Percentiles rank a stretch among this genome's conserved stretches.
Conservation (phyloP, 2,113 vertebrate genomes). For the Andinoacara biseriatus region DNA sequence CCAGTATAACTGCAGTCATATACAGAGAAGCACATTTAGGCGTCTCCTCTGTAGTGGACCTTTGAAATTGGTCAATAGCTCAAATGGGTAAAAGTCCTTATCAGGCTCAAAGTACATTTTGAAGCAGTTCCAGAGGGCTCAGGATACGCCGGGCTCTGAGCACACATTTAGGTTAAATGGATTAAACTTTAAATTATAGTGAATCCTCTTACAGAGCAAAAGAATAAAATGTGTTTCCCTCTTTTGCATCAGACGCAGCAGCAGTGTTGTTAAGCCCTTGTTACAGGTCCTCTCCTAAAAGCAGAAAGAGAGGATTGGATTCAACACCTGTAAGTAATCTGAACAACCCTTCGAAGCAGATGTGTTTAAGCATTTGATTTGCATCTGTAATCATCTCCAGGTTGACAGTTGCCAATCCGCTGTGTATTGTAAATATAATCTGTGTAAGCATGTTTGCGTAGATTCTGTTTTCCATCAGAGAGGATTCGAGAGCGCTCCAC, state of each 20-base stretch:
- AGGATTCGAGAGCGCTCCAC: slow-evolving; percentile 8
- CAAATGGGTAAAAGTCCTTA: neutral
- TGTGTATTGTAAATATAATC: slow-evolving; percentile 63
- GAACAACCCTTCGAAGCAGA: slow-evolving; percentile 38
- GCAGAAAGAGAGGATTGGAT: slow-evolving; percentile 11
- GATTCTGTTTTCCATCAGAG: slow-evolving; percentile 41
- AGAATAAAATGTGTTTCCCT: neutral
- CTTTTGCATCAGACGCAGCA: neutral
- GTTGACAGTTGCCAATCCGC: slow-evolving; percentile 61
- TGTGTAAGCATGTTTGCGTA: slow-evolving; percentile 44
- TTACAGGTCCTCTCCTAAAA: slow-evolving; percentile 20
- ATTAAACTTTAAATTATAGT: neutral
- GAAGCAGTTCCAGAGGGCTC: neutral
- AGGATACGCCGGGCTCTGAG: neutral
- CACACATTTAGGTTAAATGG: neutral
- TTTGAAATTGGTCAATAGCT: neutral
- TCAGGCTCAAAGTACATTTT: neutral
- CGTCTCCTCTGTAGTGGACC: neutral
- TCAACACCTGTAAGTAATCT: slow-evolving; percentile 53
- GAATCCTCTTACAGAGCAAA: slow-evolving; percentile 26
- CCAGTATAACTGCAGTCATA: neutral
- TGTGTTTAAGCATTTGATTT: slow-evolving; percentile 61
- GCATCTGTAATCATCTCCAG: slow-evolving; percentile 62
- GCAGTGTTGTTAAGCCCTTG: slow-evolving; percentile 15
- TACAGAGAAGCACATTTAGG: neutral